These are phyloP conservation scores for Zoanthus sociatus DNA, from an alignment of 92 coral and sea anemone genomes.

Conservation along the genomic window DNA sequence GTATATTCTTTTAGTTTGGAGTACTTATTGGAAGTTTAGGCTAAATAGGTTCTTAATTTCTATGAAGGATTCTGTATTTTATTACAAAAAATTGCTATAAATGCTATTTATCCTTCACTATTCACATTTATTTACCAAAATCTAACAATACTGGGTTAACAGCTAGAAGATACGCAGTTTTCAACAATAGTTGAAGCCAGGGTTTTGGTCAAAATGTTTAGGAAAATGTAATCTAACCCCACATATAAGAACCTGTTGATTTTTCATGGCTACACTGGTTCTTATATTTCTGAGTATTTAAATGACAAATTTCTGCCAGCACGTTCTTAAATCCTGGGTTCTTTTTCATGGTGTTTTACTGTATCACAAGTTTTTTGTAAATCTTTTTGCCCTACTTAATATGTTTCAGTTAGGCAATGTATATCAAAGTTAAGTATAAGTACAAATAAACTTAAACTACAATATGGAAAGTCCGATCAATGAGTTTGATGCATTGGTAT, in stretches of 20 bases:
- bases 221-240: constrained; percentile 4
- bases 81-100: constrained; percentile 28
- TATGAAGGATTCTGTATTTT: background rate
- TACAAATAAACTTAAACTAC: background rate
- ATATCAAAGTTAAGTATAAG: constrained; percentile 6
- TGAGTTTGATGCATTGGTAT: constrained; percentile 10
- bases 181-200: constrained; percentile 14
- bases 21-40: too few relatives aligned
- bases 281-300: constrained; percentile 1
- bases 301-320: constrained; percentile 11
- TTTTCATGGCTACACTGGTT: background rate
- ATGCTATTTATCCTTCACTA: constrained; percentile 12
- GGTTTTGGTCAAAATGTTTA: constrained; percentile 4
- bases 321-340: constrained; percentile 4
- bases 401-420: background rate
- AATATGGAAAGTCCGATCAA: constrained; percentile 6
- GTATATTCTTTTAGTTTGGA: too few relatives aligned
- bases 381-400: constrained; percentile 3
- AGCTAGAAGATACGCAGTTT: background rate
- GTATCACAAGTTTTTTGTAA: constrained; percentile 12
- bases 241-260: constrained; percentile 9
- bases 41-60: too few relatives aligned
- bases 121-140: constrained; percentile 13
- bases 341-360: constrained; percentile 2
- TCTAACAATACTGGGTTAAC: constrained; percentile 12